Evolutionary conservation across 2,888 invertebrate genomes (phyloP).

Genomic region (Tipula unca): DNA sequence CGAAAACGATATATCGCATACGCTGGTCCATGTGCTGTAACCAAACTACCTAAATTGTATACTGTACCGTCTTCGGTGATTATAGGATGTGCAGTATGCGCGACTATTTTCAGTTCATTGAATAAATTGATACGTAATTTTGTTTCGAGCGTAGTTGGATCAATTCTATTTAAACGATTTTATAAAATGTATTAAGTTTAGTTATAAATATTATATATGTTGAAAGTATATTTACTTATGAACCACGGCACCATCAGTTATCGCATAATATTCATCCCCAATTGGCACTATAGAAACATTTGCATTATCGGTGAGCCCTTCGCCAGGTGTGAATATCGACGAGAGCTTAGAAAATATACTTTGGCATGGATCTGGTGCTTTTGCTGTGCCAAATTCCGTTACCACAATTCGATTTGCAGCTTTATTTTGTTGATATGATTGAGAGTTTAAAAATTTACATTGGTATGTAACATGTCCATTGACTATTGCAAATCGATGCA

Average conservation of each 20-base stretch:
- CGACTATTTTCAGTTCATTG: conserved; percentile 57
- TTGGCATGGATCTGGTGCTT: conserved; percentile 71
- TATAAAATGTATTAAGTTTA: conserved; percentile 14
- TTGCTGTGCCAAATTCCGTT: conserved; percentile 73
- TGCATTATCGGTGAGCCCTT: conserved; percentile 70
- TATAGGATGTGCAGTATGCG: conserved; percentile 84
- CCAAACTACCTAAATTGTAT: conserved; percentile 72
- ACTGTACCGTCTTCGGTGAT: conserved; percentile 53
- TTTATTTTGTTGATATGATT: conserved; percentile 61
- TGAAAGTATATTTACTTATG: no score
- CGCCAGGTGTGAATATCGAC: conserved; percentile 58
- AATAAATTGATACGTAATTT: conserved; percentile 57
- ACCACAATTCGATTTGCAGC: conserved; percentile 74
- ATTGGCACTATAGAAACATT: conserved; percentile 87
- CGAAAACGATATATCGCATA: conserved; percentile 67
- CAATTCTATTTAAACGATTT: no score
- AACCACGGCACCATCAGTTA: conserved; percentile 75
- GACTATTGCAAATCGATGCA: conserved; percentile 71
- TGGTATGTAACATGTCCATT: conserved; percentile 72
- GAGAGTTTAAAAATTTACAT: conserved; percentile 63
- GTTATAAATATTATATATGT: neutral
- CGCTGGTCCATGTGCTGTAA: conserved; percentile 55
- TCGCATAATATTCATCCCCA: conserved; percentile 78
- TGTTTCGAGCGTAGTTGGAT: conserved; percentile 71
- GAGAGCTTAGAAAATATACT: conserved; percentile 61